Base-by-base conservation (phyloP, 2,888 invertebrate species). In the Orthosia cruda region DNA sequence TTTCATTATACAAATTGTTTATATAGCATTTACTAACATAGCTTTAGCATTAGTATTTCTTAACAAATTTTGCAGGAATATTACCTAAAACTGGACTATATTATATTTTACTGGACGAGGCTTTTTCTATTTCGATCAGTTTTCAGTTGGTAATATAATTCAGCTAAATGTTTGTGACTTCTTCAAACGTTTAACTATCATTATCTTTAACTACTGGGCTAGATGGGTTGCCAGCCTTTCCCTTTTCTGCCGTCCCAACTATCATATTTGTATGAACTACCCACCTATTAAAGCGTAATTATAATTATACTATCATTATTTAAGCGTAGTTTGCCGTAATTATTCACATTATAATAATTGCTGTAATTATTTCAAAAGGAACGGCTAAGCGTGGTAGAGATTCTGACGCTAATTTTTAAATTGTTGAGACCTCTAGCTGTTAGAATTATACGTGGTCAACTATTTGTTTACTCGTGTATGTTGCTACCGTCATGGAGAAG, bases 251-350 rank as follows among this genome's bases (percentile, higher is more conserved):
- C 13, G 50, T 16, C 13, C 23, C 65, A 23, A 26, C 47, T 52
- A 50, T 55, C 40, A 65, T 72, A 58, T 52, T 62, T 16, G 12
- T 57, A 50, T 57, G 16, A 13, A 26, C 50, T 72, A 68, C 40
- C 40, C 32, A 32, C 9, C 64, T 64, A 82, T 82, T 78, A 82
- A 54, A 82, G 47, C 16, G 71, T 73, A 80, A 81, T 87, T 79
- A 87, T 83, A 83, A 84, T 87, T 86, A 87, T 80, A 76, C 66
- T 86, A 80, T 82, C 84, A 80, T 87, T 80, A 87, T 75, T 76
- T 62, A 81, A 76, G n/a, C 54, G 49, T 67, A 55, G 62, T 71
- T 50, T n/a, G 64, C 59, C 4, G 61, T 78, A 67, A 86, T 86
- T 81, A 81, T 81, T 75, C 68, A 74, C 73, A 85, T 83, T 68